phyloP scores from a whole-genome alignment of 2,888 invertebrate species.

The Spicauda simplicius region DNA sequence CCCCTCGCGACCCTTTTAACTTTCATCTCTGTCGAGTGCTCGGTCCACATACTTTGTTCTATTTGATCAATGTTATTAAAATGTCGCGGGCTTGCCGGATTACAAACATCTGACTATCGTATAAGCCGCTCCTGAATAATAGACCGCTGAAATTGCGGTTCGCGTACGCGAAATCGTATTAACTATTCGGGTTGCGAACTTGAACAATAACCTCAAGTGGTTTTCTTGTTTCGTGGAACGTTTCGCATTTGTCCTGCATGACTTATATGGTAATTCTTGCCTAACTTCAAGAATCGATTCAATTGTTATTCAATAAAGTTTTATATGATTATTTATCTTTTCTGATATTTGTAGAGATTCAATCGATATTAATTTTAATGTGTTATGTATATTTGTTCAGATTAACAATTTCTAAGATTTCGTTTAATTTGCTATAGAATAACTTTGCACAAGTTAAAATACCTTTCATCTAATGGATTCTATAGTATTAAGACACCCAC shows the following conservation, averaged over 20 bases:
- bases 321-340: no score
- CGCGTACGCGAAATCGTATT: constrained; percentile 35
- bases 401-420: no score
- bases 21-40: constrained; percentile 85
- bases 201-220: constrained; percentile 35
- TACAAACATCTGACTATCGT: constrained; percentile 79
- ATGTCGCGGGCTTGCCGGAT: constrained; percentile 80
- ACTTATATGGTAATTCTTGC: constrained; percentile 4
- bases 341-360: no score
- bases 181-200: constrained; percentile 36
- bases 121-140: constrained; percentile 55
- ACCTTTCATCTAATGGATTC: no score
- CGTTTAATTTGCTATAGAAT: no score
- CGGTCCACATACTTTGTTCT: constrained; percentile 85
- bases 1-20: constrained; percentile 83
- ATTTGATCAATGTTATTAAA: constrained; percentile 86
- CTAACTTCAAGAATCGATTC: constrained; percentile 1
- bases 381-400: no score
- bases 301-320: not conserved
- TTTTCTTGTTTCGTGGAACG: constrained; percentile 31
- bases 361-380: no score
- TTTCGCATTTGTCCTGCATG: constrained; percentile 32
- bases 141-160: constrained; percentile 35
- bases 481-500: no score
- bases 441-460: no score